Percentiles rank a stretch among this genome's conserved stretches.
phyloP scores from a whole-genome alignment of 2,113 vertebrate species.

The Varanus salvator region DNA sequence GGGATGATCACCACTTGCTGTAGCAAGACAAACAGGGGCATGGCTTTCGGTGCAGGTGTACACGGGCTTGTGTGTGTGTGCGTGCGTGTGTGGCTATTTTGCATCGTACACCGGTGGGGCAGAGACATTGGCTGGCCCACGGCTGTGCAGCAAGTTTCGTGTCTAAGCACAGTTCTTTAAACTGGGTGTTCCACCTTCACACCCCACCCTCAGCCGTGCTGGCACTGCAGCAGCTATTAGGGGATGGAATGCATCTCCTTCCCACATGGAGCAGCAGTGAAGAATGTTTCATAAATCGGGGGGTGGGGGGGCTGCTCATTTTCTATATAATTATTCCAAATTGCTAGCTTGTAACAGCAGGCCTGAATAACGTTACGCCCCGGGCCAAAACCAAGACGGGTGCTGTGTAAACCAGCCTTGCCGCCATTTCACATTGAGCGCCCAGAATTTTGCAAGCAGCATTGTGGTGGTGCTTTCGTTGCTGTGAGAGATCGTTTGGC shows the following conservation, averaged over 20 bases:
- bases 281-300: not conserved
- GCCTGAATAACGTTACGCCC: not conserved
- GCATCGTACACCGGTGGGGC: not conserved
- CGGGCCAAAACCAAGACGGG: too few species aligned
- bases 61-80: not conserved
- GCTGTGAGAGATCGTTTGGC: too few species aligned
- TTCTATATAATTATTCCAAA: not conserved
- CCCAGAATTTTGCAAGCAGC: too few species aligned
- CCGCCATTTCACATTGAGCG: not conserved
- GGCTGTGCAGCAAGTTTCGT: not conserved
- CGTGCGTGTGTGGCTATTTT: not conserved
- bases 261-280: not conserved
- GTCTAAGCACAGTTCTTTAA: not conserved
- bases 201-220: too few species aligned
- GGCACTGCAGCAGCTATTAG: not conserved
- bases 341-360: not conserved
- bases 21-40: not conserved
- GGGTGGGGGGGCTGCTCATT: not conserved
- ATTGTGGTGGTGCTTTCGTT: too few species aligned
- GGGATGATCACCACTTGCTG: too few species aligned
- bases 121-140: not conserved
- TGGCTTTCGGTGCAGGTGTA: not conserved
- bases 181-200: not conserved
- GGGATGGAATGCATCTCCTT: not conserved
- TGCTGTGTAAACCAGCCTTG: not conserved